Evolutionary conservation across 2,113 vertebrate species (phyloP), one percentile per base, ranked within the genome.

Genomic region (Orientallactaga bullata): DNA sequence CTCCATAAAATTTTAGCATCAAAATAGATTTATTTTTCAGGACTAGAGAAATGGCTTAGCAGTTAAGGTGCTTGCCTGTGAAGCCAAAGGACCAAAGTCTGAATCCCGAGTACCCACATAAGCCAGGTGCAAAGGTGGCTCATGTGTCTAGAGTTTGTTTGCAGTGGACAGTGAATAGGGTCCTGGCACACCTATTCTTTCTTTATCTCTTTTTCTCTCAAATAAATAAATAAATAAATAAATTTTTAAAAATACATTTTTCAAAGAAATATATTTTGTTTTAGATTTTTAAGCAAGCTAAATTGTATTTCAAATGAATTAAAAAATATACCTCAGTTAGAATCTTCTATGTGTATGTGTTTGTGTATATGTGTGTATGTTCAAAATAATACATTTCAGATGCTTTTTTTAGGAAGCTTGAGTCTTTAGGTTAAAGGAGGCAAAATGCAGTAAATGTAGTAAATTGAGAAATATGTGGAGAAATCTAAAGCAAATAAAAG

Each of bases 401-500:
- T 72, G 55, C 17, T 71, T n/a, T 18, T 71, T 80, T n/a, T 63
- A 71, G 37, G 37, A 92, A 65, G 21, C 35, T 24, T 37, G 58
- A 72, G 11, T 61, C 55, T 91, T 83, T 82, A 77, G 24, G 76
- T 71, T 82, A 87, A 86, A 90, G 24, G 86, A 73, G 18, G 39
- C 42, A 47, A 73, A 92, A n/a, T n/a, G n/a, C n/a, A n/a, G n/a
- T n/a, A n/a, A 90, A 80, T 32, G 4, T 73, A 47, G 2, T 93
- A 93, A 94, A 93, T 30, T 66, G 71, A 39, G 32, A 84, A 35
- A n/a, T 13, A 82, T 65, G 82, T 77, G 73, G 26, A 78, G 9
- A 85, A 87, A 88, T 79, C 61, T 91, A 89, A 47, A 89, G 81
- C 35, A 95, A 89, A 87, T 81, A n/a, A 93, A 87, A 73, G 28